Evolutionary conservation across 2,888 invertebrate genomes (phyloP).

Genomic region (Pyrocoelia pectoralis): DNA sequence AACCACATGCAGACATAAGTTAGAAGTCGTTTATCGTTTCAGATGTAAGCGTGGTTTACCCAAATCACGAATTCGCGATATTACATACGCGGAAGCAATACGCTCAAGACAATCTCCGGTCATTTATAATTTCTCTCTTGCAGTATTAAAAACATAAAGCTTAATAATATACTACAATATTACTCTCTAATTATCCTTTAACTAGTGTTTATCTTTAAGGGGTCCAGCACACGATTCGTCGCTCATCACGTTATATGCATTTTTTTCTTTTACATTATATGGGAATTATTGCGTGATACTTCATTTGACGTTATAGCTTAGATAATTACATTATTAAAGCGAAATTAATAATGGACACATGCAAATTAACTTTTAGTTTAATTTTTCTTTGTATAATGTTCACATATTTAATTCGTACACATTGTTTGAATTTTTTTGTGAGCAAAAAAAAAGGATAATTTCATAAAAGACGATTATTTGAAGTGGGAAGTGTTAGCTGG

Average conservation of each 20-base stretch:
- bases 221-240: conserved; percentile 7
- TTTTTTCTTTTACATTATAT: conserved; percentile 3
- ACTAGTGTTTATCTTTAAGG: conserved; percentile 17
- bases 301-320: conserved; percentile 6
- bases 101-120: conserved; percentile 22
- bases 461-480: no score
- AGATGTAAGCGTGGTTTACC: conserved; percentile 41
- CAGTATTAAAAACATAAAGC: conserved; percentile 20
- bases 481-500: no score
- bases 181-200: conserved; percentile 23
- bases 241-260: background rate
- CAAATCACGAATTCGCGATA: conserved; percentile 43
- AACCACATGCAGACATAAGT: conserved; percentile 34
- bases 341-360: conserved; percentile 13
- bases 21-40: conserved; percentile 36
- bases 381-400: no score
- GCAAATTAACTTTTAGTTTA: no score
- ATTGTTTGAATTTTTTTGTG: no score
- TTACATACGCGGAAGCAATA: conserved; percentile 41
- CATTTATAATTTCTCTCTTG: conserved; percentile 29
- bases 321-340: conserved; percentile 18
- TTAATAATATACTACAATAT: conserved; percentile 19
- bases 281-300: conserved; percentile 3
- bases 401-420: no score
- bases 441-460: no score